Evolutionary conservation across 53 echinoderm and acorn worm species (phyloP).

Genomic region (Henricia sp.): DNA sequence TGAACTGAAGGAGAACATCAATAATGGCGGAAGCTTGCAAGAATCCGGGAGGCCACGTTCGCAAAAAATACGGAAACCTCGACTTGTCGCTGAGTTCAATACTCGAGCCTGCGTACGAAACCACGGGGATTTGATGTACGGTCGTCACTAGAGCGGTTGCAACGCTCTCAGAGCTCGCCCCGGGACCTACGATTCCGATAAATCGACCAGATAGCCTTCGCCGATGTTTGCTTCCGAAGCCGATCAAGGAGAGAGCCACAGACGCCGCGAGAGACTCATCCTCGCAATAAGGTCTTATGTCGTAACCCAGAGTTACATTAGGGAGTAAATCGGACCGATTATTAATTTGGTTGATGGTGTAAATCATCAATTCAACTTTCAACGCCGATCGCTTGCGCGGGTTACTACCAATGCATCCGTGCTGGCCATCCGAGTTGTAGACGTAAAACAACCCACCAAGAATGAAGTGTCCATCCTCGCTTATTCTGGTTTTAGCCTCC

Average conservation of each 20-base stretch:
- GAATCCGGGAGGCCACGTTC: slow-evolving; percentile 12
- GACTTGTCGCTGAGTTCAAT: slow-evolving; percentile 38
- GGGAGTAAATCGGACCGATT: neutral
- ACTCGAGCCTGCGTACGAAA: slow-evolving; percentile 33
- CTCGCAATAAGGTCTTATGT: neutral
- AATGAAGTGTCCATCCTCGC: neutral
- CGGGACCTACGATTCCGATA: slow-evolving; percentile 24
- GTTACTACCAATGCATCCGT: neutral
- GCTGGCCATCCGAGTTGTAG: neutral
- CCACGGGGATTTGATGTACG: slow-evolving; percentile 26
- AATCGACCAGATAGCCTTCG: neutral
- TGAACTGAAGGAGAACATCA: slow-evolving; percentile 32
- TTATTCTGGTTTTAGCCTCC: neutral
- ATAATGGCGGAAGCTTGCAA: slow-evolving; percentile 28
- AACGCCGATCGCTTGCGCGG: neutral
- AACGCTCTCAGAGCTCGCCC: slow-evolving; percentile 14
- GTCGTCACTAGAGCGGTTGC: slow-evolving; percentile 16
- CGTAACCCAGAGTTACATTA: slow-evolving; percentile 2
- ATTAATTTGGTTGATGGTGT: neutral
- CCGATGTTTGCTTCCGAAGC: neutral
- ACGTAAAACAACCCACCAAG: neutral
- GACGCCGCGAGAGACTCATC: neutral
- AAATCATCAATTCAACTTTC: neutral
- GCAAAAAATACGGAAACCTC: slow-evolving; percentile 37
- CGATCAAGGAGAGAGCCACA: neutral